Percentiles rank a stretch among this genome's conserved stretches.
Evolutionary conservation across 1,140 invertebrate genomes (phyloP).

Genomic region (Eueides isabella): DNA sequence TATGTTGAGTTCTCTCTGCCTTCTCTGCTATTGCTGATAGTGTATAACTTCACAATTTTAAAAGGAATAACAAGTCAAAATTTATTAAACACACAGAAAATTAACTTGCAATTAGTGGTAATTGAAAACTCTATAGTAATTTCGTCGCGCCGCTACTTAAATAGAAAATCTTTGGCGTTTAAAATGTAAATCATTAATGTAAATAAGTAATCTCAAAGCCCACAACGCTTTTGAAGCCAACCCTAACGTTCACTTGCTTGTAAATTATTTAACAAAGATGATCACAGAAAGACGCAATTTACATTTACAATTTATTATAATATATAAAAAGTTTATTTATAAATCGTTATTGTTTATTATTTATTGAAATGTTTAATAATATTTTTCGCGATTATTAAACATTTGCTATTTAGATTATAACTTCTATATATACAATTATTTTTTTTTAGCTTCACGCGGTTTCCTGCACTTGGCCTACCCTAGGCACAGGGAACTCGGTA

Average conservation of each 20-base stretch:
- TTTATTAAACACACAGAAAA: not conserved
- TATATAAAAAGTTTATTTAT: not conserved
- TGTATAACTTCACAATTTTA: no score
- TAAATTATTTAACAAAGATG: not conserved
- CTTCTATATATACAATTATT: no score
- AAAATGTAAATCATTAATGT: not conserved
- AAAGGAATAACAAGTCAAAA: no score
- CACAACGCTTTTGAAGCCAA: not conserved
- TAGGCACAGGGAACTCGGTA: no score
- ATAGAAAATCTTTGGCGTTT: not conserved
- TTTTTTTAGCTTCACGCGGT: no score
- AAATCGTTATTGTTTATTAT: no score
- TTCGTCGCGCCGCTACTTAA: not conserved
- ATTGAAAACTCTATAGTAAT: not conserved
- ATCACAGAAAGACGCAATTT: not conserved
- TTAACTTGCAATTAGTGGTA: not conserved
- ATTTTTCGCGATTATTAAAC: no score
- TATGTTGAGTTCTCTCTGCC: no score
- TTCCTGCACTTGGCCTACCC: no score
- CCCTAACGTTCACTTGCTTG: not conserved
- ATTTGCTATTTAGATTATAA: no score
- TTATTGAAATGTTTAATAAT: no score
- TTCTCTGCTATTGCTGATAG: no score
- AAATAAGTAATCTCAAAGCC: not conserved
- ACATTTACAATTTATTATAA: not conserved